These are phyloP conservation scores for Drosophila sordidula DNA, from an alignment of 2,888 invertebrate genomes.

Conservation along the genomic window DNA sequence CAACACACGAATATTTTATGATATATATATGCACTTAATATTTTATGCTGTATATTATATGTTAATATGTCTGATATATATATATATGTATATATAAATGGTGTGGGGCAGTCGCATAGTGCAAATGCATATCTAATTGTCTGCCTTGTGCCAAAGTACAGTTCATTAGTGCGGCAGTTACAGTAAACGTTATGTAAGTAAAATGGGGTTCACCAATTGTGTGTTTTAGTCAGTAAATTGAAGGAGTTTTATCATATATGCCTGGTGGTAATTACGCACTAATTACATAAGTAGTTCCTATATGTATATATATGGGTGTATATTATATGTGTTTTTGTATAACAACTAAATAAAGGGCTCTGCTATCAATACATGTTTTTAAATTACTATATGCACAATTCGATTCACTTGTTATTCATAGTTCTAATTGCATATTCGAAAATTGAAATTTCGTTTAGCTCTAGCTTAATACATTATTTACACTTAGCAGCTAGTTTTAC, in stretches of 20 bases:
- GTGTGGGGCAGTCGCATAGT: slow-evolving; percentile 27
- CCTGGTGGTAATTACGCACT: slow-evolving; percentile 55
- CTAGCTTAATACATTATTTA: slow-evolving; percentile 44
- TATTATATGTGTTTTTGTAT: slow-evolving; percentile 24
- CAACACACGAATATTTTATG: slow-evolving; percentile 60
- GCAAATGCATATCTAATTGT: slow-evolving; percentile 58
- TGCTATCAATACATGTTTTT: slow-evolving; percentile 48
- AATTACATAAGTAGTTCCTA: slow-evolving; percentile 34
- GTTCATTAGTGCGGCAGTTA: slow-evolving; percentile 63
- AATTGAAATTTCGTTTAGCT: slow-evolving; percentile 31
- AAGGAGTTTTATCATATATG: slow-evolving; percentile 70
- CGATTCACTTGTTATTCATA: slow-evolving; percentile 62
- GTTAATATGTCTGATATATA: slow-evolving; percentile 19
- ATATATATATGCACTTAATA: slow-evolving; percentile 55
- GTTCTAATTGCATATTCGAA: slow-evolving; percentile 54
- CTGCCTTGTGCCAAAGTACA: slow-evolving; percentile 53
- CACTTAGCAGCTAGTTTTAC: slow-evolving; percentile 36
- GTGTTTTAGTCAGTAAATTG: slow-evolving; percentile 56
- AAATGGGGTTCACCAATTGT: slow-evolving; percentile 24
- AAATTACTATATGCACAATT: slow-evolving; percentile 78
- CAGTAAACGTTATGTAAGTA: slow-evolving; percentile 11
- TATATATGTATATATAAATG: slow-evolving; percentile 26
- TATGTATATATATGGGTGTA: slow-evolving; percentile 4
- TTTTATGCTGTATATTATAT: slow-evolving; percentile 31
- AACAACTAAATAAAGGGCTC: slow-evolving; percentile 61